Evolutionary conservation across 2,113 vertebrate species (phyloP).

Genomic region (Anas platyrhynchos): DNA sequence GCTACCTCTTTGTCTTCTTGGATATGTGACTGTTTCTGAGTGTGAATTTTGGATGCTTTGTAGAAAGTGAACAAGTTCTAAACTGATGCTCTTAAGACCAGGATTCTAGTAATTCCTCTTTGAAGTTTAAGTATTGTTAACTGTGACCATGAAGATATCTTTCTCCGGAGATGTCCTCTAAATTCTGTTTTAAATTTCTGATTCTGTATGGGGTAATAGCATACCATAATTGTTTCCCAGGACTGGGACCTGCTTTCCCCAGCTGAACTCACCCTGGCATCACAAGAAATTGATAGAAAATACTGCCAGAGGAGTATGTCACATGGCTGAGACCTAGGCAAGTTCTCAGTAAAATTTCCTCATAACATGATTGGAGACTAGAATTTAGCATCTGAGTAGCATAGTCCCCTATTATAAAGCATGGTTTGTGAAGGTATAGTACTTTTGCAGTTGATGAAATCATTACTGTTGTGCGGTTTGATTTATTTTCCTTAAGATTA

Average conservation of each 20-base stretch:
- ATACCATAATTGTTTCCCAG: background rate
- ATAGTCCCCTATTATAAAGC: background rate
- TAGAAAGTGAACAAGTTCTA: background rate
- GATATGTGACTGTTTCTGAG: background rate
- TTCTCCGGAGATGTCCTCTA: background rate
- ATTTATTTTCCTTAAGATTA: too few species aligned
- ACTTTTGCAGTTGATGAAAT: background rate
- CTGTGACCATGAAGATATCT: background rate
- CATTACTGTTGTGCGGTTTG: too few species aligned
- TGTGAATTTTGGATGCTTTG: background rate
- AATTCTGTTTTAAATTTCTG: background rate
- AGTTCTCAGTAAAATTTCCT: background rate
- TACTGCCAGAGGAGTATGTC: background rate
- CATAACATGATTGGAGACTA: background rate
- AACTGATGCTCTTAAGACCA: background rate
- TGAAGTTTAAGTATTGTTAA: background rate
- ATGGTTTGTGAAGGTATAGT: background rate
- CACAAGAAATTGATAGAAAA: background rate
- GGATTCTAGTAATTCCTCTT: background rate
- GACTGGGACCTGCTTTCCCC: background rate
- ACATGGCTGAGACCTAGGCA: background rate
- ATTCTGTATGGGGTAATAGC: background rate
- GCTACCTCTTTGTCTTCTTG: background rate
- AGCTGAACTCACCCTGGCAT: background rate
- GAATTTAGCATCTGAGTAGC: background rate